Percentiles rank a stretch among this genome's conserved stretches.
These are phyloP conservation scores for Lonchura striata DNA, from an alignment of 2,113 vertebrate species.

Conservation along the genomic window DNA sequence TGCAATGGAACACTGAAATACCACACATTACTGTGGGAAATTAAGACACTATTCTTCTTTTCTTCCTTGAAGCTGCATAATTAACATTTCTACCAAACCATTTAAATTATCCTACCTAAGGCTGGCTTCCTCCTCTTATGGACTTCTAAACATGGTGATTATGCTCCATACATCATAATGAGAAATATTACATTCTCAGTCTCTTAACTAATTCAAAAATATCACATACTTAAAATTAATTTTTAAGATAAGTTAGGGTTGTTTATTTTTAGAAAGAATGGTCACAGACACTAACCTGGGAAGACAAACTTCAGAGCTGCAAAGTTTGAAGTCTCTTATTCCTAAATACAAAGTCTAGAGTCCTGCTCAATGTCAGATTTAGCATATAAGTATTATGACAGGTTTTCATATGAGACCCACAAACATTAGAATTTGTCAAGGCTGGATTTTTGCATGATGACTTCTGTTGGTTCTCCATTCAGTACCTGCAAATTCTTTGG, in stretches of 20 bases:
- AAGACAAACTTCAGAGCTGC: background rate
- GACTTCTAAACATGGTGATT: background rate
- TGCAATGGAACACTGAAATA: background rate
- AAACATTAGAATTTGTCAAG: background rate
- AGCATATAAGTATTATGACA: background rate
- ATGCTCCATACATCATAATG: background rate
- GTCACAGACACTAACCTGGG: background rate
- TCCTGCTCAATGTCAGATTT: background rate
- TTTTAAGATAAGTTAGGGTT: background rate
- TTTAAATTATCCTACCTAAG: slow-evolving; percentile 7
- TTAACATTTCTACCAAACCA: background rate
- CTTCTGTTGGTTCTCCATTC: background rate
- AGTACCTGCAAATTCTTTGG: background rate
- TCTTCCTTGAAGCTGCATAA: slow-evolving; percentile 16
- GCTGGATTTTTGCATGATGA: background rate
- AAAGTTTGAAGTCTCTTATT: background rate
- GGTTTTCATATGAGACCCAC: background rate
- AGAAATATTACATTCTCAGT: background rate
- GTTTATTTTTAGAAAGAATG: background rate
- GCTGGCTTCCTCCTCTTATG: background rate
- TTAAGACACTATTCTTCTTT: background rate
- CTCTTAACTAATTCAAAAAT: background rate
- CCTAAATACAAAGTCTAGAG: background rate
- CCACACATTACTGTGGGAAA: background rate
- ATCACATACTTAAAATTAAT: background rate